Conservation (phyloP, 2,113 vertebrate genomes). For the Atractosteus spatula region DNA sequence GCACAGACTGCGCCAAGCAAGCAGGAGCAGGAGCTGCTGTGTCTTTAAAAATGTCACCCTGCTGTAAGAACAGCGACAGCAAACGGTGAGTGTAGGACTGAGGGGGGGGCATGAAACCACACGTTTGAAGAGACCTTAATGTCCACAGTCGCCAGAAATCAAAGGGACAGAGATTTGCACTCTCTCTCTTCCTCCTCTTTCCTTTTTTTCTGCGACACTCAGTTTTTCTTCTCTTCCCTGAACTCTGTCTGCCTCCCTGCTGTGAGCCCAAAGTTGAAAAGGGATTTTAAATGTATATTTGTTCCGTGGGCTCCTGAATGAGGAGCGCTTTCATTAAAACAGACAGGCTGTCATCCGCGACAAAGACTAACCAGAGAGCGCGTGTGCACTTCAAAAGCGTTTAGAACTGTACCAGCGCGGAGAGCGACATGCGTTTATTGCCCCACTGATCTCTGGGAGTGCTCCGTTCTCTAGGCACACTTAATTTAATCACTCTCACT, state of each 20-base stretch:
- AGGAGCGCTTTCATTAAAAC: constrained; percentile 51
- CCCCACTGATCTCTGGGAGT: constrained; percentile 39
- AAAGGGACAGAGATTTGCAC: constrained; percentile 37
- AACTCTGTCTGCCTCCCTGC: constrained; percentile 30
- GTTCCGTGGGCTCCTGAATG: constrained; percentile 43
- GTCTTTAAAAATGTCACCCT: constrained; percentile 59
- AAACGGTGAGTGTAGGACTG: constrained; percentile 39
- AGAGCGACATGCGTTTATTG: constrained; percentile 22
- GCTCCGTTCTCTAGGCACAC: constrained; percentile 52
- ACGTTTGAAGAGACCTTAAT: constrained; percentile 6
- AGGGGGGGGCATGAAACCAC: constrained; percentile 27
- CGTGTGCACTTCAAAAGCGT: constrained; percentile 26
- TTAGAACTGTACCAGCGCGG: constrained; percentile 23
- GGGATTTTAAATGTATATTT: constrained; percentile 42
- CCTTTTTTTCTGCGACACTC: constrained; percentile 14
- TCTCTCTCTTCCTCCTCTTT: constrained; percentile 26
- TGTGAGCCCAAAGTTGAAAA: constrained; percentile 36
- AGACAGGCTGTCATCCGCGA: constrained; percentile 53
- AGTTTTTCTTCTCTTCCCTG: constrained; percentile 33
- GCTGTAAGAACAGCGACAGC: constrained; percentile 49
- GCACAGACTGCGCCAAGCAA: constrained; percentile 35
- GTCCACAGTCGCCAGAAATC: constrained; percentile 27
- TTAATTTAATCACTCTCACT: constrained; percentile 65
- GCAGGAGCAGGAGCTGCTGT: constrained; percentile 40
- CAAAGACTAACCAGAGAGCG: constrained; percentile 48